Conservation (phyloP, 2,797 vertebrate species). For the Phoxinus dragarum region DNA sequence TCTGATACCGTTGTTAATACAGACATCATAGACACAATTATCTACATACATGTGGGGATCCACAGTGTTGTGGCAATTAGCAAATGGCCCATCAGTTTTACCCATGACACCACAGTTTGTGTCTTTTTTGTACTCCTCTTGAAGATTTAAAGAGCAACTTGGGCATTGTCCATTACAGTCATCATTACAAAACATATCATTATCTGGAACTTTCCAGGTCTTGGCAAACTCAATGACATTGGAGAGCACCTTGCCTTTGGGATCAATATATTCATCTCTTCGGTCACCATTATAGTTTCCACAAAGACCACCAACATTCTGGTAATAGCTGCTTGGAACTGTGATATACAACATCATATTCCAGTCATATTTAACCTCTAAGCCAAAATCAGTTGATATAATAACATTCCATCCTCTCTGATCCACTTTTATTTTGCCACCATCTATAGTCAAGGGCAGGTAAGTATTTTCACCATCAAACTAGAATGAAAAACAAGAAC, state of each 20-base stretch:
- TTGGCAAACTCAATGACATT: conserved; percentile 63
- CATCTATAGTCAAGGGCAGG: conserved; percentile 70
- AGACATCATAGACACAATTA: conserved; percentile 67
- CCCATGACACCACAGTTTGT: conserved; percentile 62
- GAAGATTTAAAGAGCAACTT: conserved; percentile 52
- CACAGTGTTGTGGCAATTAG: conserved; percentile 54
- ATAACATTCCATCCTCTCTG: conserved; percentile 67
- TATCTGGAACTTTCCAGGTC: conserved; percentile 63
- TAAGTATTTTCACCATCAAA: conserved; percentile 68
- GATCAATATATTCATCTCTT: conserved; percentile 53
- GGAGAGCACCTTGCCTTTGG: conserved; percentile 41
- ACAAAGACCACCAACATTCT: conserved; percentile 78
- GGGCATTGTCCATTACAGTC: conserved; percentile 64
- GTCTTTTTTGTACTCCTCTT: conserved; percentile 51
- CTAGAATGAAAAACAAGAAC: conserved; percentile 59
- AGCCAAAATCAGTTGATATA: conserved; percentile 72
- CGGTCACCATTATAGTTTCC: conserved; percentile 79
- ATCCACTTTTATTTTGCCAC: conserved; percentile 68
- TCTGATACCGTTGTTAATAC: conserved; percentile 61
- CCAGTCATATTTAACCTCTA: conserved; percentile 82
- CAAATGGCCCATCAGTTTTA: conserved; percentile 60
- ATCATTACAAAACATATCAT: conserved; percentile 61
- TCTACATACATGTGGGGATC: conserved; percentile 56
- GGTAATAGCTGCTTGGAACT: conserved; percentile 67
- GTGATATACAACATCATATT: conserved; percentile 74